Evolutionary conservation across 2,797 vertebrate species (phyloP), one percentile per base, ranked within the genome.

Genomic region (Schizopygopsis pylzovi): DNA sequence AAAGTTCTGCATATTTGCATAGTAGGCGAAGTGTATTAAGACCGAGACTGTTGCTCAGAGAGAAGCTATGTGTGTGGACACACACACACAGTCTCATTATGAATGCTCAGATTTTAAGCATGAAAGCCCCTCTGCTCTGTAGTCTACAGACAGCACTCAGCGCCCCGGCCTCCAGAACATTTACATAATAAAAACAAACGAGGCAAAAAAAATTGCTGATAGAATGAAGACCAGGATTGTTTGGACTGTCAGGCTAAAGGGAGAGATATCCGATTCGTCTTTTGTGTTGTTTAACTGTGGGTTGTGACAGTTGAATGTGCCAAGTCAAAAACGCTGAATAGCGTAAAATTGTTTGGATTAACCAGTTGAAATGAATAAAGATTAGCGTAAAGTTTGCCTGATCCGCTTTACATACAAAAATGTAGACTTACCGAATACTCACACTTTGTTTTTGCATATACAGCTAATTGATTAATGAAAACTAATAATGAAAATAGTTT

Each of bases 31-130:
- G 56, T 82, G 75, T 72, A 82, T 89, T 87, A 85, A 83, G 73
- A 79, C 39, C 25, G 22, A 73, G 81, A 79, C 81, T 77, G 70
- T 88, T 80, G 75, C 81, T 75, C 54, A 83, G 67, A 85, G 86
- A 79, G 72, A 77, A 84, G 83, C 83, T 37, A 84, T 79, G 37
- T 78, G n/a, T n/a, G n/a, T n/a, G n/a, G n/a, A n/a, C n/a, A 7
- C 16, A 54, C 20, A 75, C 84, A 86, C 47, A 79, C 63, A 78
- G 54, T 39, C 83, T 82, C 67, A 79, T 79, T 79, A 85, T 79
- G 68, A 89, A 87, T 80, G 82, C 85, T 82, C 75, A 63, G 79
- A 87, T 89, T 87, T 85, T 41, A 83, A 80, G 77, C 77, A 86
- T 81, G 88, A 89, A 87, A 81, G 86, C 52, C 39, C 45, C 75